Evolutionary conservation across 2,797 vertebrate species (phyloP), one percentile per base, ranked within the genome.

Genomic region (Lithobates pipiens): DNA sequence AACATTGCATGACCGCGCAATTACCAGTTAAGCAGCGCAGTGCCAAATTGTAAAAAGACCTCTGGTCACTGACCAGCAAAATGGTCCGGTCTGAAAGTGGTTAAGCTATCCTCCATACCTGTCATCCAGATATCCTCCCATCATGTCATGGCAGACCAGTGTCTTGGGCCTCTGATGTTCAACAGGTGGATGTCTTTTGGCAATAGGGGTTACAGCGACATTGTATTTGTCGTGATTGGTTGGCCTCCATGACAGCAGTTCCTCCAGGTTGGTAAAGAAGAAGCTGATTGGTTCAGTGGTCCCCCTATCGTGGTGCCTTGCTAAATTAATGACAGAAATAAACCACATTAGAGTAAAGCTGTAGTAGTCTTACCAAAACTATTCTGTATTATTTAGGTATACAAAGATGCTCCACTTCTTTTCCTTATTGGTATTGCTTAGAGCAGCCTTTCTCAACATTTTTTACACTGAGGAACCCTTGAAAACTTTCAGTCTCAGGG

Each of bases 81-180:
- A n/a, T n/a, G n/a, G n/a, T n/a, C n/a, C n/a, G n/a, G n/a, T n/a
- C n/a, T n/a, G n/a, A n/a, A n/a, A n/a, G n/a, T n/a, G n/a, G n/a
- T 50, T 50, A 50, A 11, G 46, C 16, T 50, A 50, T 18, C 50
- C 50, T 54, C 39, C n/a, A 8, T 90, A 98, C 98, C 95, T 96
- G 95, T 99, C 98, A 2, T 97, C 96, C 72, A 97, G 89, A 91
- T 99, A 99, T 1, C 98, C 98, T 0, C 98, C 97, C 90, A 95
- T 96, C 97, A 99, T 97, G 91, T 99, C 98, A 0, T 99, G 98
- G 88, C 96, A 98, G 87, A 99, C 91, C 88, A 99, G 87, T 0
- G 98, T 99, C 76, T 95, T 93, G 10, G 91, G 93, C 42, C 88
- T 91, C 46, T 18, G 46, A 34, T 89, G 90, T 25, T 27, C 84